Conservation (phyloP, 2,888 invertebrate genomes). For the Tachina grossa region DNA sequence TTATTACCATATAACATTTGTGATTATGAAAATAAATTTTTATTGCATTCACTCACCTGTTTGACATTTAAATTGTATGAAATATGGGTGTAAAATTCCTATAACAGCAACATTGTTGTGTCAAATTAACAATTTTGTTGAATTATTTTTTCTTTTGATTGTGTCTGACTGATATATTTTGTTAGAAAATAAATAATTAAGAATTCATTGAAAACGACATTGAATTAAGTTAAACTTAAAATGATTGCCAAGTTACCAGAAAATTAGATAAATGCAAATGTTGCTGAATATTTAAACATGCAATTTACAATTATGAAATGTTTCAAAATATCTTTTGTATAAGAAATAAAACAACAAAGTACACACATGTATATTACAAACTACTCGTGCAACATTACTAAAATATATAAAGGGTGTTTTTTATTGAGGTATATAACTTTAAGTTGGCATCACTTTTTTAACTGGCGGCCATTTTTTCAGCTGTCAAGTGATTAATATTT, state of each 20-base stretch:
- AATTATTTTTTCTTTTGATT: conserved; percentile 5
- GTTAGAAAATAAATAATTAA: conserved; percentile 3
- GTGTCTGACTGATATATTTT: neutral
- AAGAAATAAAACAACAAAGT: neutral
- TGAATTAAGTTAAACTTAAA: neutral
- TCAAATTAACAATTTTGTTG: conserved; percentile 24
- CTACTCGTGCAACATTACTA: neutral
- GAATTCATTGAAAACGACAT: neutral
- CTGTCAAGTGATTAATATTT: too few relatives aligned
- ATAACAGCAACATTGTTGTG: neutral
- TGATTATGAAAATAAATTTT: neutral
- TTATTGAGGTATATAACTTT: too few relatives aligned
- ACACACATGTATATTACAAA: neutral
- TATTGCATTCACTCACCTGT: conserved; percentile 17
- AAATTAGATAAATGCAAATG: neutral
- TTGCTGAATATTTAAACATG: neutral
- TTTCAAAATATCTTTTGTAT: neutral
- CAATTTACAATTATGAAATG: neutral
- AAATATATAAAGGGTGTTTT: too few relatives aligned
- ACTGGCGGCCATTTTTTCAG: too few relatives aligned
- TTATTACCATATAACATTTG: neutral
- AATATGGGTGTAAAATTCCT: too few relatives aligned
- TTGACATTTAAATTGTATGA: neutral
- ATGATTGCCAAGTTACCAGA: neutral
- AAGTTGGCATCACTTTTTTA: too few relatives aligned